Percentiles rank a stretch among this genome's conserved stretches.
phyloP scores from a whole-genome alignment of 2,797 vertebrate species.

The Tangara arthus region DNA sequence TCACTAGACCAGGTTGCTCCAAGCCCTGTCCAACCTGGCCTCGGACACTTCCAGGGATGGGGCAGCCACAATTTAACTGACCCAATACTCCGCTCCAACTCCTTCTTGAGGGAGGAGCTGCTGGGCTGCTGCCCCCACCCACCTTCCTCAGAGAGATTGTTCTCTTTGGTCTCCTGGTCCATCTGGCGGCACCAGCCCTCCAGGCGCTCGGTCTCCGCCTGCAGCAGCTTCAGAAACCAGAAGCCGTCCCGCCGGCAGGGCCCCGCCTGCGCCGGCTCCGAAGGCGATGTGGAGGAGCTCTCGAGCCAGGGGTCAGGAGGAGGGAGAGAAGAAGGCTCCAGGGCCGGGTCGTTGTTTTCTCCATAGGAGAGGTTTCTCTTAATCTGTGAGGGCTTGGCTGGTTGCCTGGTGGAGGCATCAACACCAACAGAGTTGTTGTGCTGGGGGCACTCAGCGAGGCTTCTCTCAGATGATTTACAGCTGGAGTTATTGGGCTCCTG shows the following conservation, averaged over 20 bases:
- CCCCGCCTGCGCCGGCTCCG: constrained; percentile 73
- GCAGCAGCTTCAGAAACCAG: constrained; percentile 97
- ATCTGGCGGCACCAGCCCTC: constrained; percentile 99
- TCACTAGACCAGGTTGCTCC: not conserved
- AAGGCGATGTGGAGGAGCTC: constrained; percentile 81
- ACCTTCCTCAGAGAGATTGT: constrained; percentile 97
- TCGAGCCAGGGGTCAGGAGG: constrained; percentile 97
- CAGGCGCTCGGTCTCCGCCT: constrained; percentile 93
- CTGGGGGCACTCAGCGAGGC: constrained; percentile 86
- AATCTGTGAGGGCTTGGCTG: constrained; percentile 80
- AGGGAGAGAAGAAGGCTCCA: constrained; percentile 93
- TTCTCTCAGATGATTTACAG: constrained; percentile 87
- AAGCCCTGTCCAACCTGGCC: not conserved
- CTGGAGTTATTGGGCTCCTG: constrained; percentile 85
- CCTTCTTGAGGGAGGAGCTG: not conserved
- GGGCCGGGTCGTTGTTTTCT: constrained; percentile 91
- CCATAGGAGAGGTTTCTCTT: constrained; percentile 96
- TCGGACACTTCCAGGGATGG: not conserved
- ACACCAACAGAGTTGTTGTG: constrained; percentile 87
- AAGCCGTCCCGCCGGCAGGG: constrained; percentile 91
- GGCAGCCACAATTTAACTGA: not conserved
- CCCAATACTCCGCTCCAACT: not conserved
- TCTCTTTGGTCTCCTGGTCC: constrained; percentile 98
- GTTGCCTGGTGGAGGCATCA: constrained; percentile 79
- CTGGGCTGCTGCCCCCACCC: not conserved